Conservation (phyloP, 2,797 vertebrate species). For the Synaphobranchus kaupii region DNA sequence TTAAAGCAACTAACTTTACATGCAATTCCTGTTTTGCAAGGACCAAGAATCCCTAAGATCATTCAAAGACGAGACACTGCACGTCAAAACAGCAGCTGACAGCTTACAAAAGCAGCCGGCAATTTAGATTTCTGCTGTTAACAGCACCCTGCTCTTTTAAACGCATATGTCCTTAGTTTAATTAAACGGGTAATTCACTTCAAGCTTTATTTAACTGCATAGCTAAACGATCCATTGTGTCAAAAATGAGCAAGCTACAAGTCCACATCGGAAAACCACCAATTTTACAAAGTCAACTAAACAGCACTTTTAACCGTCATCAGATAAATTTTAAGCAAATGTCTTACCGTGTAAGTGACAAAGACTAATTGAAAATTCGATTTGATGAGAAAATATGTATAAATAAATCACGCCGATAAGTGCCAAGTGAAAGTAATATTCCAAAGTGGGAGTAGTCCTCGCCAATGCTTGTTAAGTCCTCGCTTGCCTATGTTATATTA, state of each 20-base stretch:
- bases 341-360: constrained; percentile 34
- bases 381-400: constrained; percentile 25
- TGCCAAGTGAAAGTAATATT: constrained; percentile 50
- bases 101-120: constrained; percentile 1
- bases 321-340: neutral
- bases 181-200: neutral
- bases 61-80: neutral
- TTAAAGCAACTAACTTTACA: neutral
- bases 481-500: neutral
- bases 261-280: neutral
- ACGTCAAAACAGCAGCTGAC: constrained; percentile 5
- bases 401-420: constrained; percentile 38
- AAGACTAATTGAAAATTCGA: constrained; percentile 27
- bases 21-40: neutral
- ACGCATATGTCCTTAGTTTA: neutral
- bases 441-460: constrained; percentile 64
- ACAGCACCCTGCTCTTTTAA: neutral
- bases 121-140: neutral
- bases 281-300: neutral
- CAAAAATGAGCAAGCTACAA: constrained; percentile 17
- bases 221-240: neutral
- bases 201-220: neutral
- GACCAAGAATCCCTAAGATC: neutral
- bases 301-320: neutral
- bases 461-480: constrained; percentile 31